Conservation (phyloP, 2,113 vertebrate genomes). For the Brachyistius frenatus region DNA sequence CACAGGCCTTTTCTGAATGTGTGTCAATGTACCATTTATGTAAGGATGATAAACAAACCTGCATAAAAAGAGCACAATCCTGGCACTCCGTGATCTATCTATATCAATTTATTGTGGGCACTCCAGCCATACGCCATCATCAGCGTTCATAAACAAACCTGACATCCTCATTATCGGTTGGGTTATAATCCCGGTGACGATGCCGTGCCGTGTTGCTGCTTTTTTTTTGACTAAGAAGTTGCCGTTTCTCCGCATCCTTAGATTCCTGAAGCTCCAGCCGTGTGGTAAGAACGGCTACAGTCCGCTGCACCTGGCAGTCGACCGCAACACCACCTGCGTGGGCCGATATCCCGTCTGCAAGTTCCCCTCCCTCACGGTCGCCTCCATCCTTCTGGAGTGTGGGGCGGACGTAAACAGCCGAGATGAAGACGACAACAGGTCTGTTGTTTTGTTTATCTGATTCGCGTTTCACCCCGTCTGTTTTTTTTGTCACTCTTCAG, state of each 20-base stretch:
- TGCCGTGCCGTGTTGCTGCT: not conserved
- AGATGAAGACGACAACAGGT: slow-evolving; percentile 93
- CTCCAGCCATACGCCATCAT: too few species aligned
- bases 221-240: not conserved
- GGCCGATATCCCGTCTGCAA: slow-evolving; percentile 98
- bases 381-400: slow-evolving; percentile 95
- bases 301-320: slow-evolving; percentile 96
- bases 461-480: too few species aligned
- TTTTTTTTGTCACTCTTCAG: too few species aligned
- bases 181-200: not conserved
- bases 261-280: slow-evolving; percentile 95
- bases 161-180: not conserved
- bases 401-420: slow-evolving; percentile 94
- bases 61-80: too few species aligned
- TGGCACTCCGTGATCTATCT: too few species aligned
- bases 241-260: slow-evolving; percentile 13
- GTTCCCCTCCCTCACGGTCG: slow-evolving; percentile 96
- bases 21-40: too few species aligned
- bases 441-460: not conserved
- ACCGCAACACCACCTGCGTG: slow-evolving; percentile 96
- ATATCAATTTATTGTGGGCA: too few species aligned
- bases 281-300: slow-evolving; percentile 97
- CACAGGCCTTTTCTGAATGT: too few species aligned
- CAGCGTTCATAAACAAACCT: too few species aligned
- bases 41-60: too few species aligned